Evolutionary conservation across 2,888 invertebrate species (phyloP).

Genomic region (Acrobasis consociella): DNA sequence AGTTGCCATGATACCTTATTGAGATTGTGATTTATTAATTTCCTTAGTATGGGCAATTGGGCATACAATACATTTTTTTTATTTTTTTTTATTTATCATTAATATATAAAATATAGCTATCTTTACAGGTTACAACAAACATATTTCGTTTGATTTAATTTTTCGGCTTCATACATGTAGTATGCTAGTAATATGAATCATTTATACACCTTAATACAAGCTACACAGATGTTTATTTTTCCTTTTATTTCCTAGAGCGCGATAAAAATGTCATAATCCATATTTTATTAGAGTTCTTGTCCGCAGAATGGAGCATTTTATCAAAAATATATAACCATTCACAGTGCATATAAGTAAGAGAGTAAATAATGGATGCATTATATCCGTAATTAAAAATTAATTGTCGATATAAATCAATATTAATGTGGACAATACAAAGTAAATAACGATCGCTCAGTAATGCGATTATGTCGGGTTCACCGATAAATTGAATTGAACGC

Average conservation of each 20-base stretch:
- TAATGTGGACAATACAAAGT: constrained; percentile 39
- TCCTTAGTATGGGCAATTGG: too few species aligned
- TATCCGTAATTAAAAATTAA: constrained; percentile 53
- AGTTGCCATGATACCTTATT: too few species aligned
- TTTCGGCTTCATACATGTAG: background rate
- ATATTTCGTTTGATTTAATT: background rate
- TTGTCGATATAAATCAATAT: constrained; percentile 53
- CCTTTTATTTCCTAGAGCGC: constrained; percentile 35
- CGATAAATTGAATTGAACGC: constrained; percentile 40
- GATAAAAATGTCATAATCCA: constrained; percentile 43
- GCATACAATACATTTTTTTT: too few species aligned
- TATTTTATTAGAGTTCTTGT: constrained; percentile 44
- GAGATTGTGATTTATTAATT: too few species aligned
- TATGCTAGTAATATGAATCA: background rate
- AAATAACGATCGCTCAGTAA: constrained; percentile 49
- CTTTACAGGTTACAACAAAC: too few species aligned
- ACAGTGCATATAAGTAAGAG: constrained; percentile 35
- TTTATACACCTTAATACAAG: background rate
- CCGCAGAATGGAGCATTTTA: constrained; percentile 42
- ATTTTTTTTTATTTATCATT: too few species aligned
- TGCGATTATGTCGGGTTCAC: constrained; percentile 35
- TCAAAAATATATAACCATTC: constrained; percentile 34
- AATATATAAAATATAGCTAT: too few species aligned
- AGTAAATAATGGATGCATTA: constrained; percentile 40
- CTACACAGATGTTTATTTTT: background rate